Evolutionary conservation across 2,113 vertebrate genomes (phyloP).

Genomic region (Suncus etruscus): DNA sequence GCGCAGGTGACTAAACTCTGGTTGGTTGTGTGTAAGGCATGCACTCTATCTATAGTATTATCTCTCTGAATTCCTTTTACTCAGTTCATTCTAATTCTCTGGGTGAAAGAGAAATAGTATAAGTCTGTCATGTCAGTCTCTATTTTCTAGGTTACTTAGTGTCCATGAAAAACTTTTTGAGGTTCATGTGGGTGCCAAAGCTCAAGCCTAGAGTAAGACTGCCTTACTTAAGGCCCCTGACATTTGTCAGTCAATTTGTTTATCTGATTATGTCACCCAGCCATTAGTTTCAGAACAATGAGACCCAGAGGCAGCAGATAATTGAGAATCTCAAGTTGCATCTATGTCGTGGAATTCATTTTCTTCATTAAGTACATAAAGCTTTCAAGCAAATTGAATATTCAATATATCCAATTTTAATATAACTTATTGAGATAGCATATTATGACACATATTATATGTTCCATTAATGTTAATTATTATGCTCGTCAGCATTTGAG

Average conservation of each 20-base stretch:
- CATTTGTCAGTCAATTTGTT: slow-evolving; percentile 27
- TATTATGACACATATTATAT: not conserved
- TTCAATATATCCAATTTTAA: not conserved
- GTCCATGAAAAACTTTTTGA: slow-evolving; percentile 32
- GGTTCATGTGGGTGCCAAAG: slow-evolving; percentile 11
- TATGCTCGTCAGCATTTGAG: not conserved
- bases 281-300: not conserved
- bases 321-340: not conserved
- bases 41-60: too few species aligned
- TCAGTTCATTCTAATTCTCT: not conserved
- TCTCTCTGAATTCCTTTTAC: too few species aligned
- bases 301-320: not conserved
- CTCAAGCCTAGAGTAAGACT: not conserved
- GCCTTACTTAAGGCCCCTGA: not conserved
- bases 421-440: slow-evolving; percentile 4
- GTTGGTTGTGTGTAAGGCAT: too few species aligned
- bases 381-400: not conserved
- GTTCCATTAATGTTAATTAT: not conserved
- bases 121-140: not conserved
- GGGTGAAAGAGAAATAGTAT: not conserved
- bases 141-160: not conserved
- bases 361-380: not conserved
- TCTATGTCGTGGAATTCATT: not conserved
- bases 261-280: not conserved
- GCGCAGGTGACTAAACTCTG: too few species aligned